These are phyloP conservation scores for Pterocles orientalis DNA, from an alignment of 2,113 vertebrate species.

Conservation along the genomic window DNA sequence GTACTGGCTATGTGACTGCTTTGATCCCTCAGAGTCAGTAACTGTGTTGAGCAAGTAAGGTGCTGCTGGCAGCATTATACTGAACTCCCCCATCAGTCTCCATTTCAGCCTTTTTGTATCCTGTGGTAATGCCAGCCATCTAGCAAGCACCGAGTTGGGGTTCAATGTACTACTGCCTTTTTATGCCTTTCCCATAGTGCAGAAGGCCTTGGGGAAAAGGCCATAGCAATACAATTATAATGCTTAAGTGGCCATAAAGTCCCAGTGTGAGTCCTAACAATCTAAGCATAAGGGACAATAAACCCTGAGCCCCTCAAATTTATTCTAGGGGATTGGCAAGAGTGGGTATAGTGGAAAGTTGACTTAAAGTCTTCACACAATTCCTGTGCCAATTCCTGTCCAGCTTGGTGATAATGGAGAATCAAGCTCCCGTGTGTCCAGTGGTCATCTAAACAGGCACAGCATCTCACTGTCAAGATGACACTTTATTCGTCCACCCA, in stretches of 20 bases:
- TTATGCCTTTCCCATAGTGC: conserved; percentile 16
- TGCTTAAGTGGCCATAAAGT: conserved; percentile 62
- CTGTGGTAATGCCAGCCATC: neutral
- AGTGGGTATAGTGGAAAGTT: neutral
- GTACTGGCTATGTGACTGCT: neutral
- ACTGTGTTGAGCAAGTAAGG: neutral
- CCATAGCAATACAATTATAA: conserved; percentile 27
- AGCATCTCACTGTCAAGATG: neutral
- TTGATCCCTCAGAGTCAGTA: neutral
- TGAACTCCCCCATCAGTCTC: neutral
- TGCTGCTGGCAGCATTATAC: neutral
- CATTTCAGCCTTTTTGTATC: neutral
- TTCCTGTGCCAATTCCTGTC: neutral
- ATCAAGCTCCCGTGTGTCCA: neutral
- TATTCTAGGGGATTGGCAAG: conserved; percentile 20
- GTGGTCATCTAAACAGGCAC: neutral
- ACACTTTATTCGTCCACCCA: neutral
- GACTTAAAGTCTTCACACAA: neutral
- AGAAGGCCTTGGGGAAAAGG: conserved; percentile 21
- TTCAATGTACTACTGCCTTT: conserved; percentile 1
- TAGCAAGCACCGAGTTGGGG: neutral
- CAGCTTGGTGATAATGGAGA: neutral
- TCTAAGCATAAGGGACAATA: conserved; percentile 42
- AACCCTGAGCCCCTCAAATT: conserved; percentile 21
- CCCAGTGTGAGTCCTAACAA: conserved; percentile 47